These are phyloP conservation scores for Amazona ochrocephala DNA, from an alignment of 2,797 vertebrate species.

Conservation along the genomic window DNA sequence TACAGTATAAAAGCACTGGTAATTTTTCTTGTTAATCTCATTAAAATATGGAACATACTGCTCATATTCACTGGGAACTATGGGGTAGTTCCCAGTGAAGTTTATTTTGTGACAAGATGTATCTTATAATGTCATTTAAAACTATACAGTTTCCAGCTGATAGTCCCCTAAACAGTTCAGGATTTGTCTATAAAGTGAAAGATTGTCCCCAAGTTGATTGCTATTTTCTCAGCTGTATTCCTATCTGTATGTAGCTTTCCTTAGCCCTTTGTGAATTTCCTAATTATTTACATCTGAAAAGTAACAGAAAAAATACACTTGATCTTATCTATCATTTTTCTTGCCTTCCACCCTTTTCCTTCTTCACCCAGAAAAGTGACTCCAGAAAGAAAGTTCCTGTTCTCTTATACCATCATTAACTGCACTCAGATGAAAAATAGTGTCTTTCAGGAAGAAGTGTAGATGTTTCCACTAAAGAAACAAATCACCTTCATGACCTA, in stretches of 20 bases:
- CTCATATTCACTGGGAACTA: neutral
- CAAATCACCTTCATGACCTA: neutral
- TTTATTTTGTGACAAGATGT: neutral
- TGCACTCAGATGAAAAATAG: constrained; percentile 8
- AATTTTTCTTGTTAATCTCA: neutral
- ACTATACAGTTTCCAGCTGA: neutral
- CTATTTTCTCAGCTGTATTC: neutral
- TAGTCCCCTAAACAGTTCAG: neutral
- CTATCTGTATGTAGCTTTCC: neutral
- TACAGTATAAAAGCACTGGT: neutral
- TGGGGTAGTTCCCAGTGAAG: neutral
- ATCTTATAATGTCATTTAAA: neutral
- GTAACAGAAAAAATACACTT: neutral
- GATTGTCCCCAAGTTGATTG: neutral
- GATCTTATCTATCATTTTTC: neutral
- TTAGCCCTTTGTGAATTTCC: neutral
- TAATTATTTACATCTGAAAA: neutral
- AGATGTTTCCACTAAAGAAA: constrained; percentile 7
- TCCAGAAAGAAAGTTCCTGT: neutral
- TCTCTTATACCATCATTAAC: neutral
- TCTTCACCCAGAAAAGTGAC: neutral
- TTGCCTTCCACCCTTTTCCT: neutral
- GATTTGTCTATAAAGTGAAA: neutral
- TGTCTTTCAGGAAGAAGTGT: neutral
- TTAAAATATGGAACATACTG: neutral